Base-by-base conservation (phyloP, 2,797 vertebrate genomes). In the Apodemus agrarius region DNA sequence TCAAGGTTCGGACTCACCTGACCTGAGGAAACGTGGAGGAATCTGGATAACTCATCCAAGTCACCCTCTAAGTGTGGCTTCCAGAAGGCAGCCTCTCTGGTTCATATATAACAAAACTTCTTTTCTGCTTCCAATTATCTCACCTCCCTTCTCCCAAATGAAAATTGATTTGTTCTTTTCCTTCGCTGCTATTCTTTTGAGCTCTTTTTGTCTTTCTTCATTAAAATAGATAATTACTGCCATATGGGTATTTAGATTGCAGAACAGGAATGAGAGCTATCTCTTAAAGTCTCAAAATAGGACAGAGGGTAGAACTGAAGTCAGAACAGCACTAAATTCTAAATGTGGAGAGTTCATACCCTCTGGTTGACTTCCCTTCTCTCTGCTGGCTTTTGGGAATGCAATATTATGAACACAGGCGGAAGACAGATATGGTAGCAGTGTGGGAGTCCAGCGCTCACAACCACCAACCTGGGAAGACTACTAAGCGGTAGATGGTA, bases 241-340 rank as follows among this genome's bases (percentile, higher is more conserved):
- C 57, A 37, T 65, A n/a, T 72, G 82, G 67, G 59, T 40, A 83
- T 88, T 67, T 76, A 67, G 84, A 88, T 46, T 57, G 29, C 54
- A 93, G 72, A 82, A 76, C 22, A 86, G 5, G 46, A 95, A 90
- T 83, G 16, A 85, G 96, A 87, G 52, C 12, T 80, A 65, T 81
- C 78, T 46, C 40, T 89, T 43, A 87, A 92, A 83, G 89, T 80
- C n/a, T 93, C 46, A 29, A 61, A 57, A 92, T 0, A 75, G 49
- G 80, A 72, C 29, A 86, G 46, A 90, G 59, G 76, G 19, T 78
- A 78, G 24, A 78, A 22, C 11, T 40, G 7, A 40, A 17, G 17
- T 49, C 6, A 81, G 37, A 49, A 29, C 75, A 91, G 81, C 5
- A 46, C 78, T 74, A 37, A n/a, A 67, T 49, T 79, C 26, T 89